Conservation (phyloP, 2,888 invertebrate species). For the Mongoloraphidia duomilia region DNA sequence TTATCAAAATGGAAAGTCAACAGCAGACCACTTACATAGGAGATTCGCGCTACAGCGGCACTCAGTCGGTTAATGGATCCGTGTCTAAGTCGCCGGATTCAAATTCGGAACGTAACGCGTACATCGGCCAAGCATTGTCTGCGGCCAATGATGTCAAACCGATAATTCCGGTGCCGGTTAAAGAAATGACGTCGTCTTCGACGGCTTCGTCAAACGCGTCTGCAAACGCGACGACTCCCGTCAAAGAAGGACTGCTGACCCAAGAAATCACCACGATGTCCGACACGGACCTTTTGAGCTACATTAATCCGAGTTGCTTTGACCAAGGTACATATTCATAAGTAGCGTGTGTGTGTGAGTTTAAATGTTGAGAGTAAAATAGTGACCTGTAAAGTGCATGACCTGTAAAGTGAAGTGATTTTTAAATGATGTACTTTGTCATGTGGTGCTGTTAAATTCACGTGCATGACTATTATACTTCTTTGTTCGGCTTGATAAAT, state of each 20-base stretch:
- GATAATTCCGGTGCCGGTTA: constrained; percentile 21
- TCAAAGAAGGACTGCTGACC: constrained; percentile 40
- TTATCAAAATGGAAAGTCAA: too few relatives aligned
- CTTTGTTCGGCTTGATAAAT: too few relatives aligned
- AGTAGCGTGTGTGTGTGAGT: too few relatives aligned
- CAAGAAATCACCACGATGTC: constrained; percentile 71
- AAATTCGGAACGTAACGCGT: background rate
- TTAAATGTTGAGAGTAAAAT: too few relatives aligned
- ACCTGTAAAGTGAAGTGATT: too few relatives aligned
- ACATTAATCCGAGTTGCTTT: constrained; percentile 81
- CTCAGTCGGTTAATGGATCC: background rate
- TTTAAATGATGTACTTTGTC: too few relatives aligned
- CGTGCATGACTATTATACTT: too few relatives aligned
- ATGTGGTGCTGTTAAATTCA: too few relatives aligned
- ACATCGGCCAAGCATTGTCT: background rate
- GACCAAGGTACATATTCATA: constrained; percentile 47
- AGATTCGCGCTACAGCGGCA: background rate
- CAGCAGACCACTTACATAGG: background rate
- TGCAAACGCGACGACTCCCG: constrained; percentile 23
- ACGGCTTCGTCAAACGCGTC: constrained; percentile 18
- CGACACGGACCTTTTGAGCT: constrained; percentile 74
- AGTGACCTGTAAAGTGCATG: too few relatives aligned
- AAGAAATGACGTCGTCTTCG: constrained; percentile 16
- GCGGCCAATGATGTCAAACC: constrained; percentile 10
- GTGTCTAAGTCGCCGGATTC: too few relatives aligned